Evolutionary conservation across 2,888 invertebrate species (phyloP), one percentile per base, ranked within the genome.

Genomic region (Heterodera filipjevi): DNA sequence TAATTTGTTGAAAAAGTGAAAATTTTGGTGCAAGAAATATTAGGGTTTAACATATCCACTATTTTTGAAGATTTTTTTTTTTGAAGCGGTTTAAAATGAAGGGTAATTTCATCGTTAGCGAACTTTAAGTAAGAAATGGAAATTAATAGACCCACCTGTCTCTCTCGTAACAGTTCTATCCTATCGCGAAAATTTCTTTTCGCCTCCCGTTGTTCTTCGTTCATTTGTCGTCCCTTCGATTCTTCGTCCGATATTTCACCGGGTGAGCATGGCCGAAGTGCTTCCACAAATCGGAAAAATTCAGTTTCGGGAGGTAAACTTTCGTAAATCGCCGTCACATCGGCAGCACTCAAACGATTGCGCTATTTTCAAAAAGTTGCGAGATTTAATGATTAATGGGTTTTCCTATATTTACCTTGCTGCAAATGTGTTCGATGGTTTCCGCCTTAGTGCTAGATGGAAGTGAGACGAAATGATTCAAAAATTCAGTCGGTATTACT

Each of bases 281-380:
- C 30, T 32, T 81, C 74, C 49, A 80, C 76, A 71, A 81, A 81
- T 35, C 66, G 76, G 64, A 82, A 66, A n/a, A 79, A 82, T 30
- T 80, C 79, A 16, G 66, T 44, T 30, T 32, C 46, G 33, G 81
- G 64, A n/a, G 79, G 80, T 27, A 79, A 27, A 39, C 27, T 44
- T 2, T 30, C 70, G 49, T 78, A 79, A 35, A 79, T 72, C 16
- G 64, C 78, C 27, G 66, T 73, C 33, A 79, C 78, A 35, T 79
- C 77, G 19, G 66, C 68, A n/a, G 64, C 66, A n/a, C 66, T 68
- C 32, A 79, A 39, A n/a, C 68, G 33, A 33, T 78, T 71, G 49
- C 49, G 53, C 77, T 77, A 14, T 59, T 59, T 59, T 35, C 46
- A 44, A 46, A 44, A n/a, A 66, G 33, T 16, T 32, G 27, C 1